These are phyloP conservation scores for Operophtera brumata DNA, from an alignment of 2,888 invertebrate genomes.

Conservation along the genomic window DNA sequence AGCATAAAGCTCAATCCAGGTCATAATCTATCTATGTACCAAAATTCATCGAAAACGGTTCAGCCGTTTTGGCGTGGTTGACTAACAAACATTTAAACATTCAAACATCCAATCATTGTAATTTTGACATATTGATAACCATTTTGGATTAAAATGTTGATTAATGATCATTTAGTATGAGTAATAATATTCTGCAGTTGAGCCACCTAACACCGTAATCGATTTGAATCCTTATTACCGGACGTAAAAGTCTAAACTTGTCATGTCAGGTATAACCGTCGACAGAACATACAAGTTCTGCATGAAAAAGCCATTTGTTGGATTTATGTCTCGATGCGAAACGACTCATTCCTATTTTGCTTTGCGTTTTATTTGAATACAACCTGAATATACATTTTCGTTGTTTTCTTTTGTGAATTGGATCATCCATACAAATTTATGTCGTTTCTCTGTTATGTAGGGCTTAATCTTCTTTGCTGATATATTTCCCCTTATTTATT, in stretches of 20 bases:
- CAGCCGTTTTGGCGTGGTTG: no score
- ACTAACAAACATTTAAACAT: no score
- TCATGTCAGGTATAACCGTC: neutral
- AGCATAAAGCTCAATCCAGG: no score
- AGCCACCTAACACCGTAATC: neutral
- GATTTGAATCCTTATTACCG: neutral
- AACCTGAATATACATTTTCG: constrained; percentile 61
- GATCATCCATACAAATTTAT: constrained; percentile 38
- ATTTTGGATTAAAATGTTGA: no score
- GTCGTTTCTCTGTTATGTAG: constrained; percentile 44
- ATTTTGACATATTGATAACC: no score
- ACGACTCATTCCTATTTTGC: constrained; percentile 68
- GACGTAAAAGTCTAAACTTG: constrained; percentile 5
- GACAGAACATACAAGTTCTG: constrained; percentile 24
- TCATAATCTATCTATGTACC: no score
- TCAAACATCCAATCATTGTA: no score
- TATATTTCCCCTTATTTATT: constrained; percentile 46
- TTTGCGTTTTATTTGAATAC: constrained; percentile 67
- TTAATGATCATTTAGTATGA: no score
- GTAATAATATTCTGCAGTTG: no score
- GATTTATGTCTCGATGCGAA: constrained; percentile 68
- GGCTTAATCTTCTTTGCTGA: constrained; percentile 46
- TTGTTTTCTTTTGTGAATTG: constrained; percentile 50
- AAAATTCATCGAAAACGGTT: no score
- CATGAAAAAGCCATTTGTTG: constrained; percentile 66